Evolutionary conservation across 2,113 vertebrate species (phyloP), one percentile per base, ranked within the genome.

Genomic region (Takifugu bimaculatus): DNA sequence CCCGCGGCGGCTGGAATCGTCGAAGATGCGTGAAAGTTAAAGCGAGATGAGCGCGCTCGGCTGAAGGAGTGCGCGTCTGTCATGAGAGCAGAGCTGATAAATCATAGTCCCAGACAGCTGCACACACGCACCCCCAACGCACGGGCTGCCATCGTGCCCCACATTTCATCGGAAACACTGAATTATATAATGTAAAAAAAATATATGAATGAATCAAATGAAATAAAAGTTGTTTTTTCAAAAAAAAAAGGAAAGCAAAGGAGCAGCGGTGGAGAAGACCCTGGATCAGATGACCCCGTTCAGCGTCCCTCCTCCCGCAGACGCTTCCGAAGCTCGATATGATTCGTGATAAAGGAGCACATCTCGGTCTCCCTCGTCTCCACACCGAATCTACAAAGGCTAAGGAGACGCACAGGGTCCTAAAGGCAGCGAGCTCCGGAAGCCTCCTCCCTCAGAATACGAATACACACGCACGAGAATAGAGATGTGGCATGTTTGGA

Each of bases 331-430:
- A 60, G 60, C 79, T 83, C 80, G 73, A 79, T 84, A 77, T 66
- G 80, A 84, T 64, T 85, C 81, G 83, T 85, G 86, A 89, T 85
- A 82, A 76, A 83, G 75, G 62, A 80, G 78, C 84, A 68, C 85
- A 76, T 83, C 86, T 85, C 82, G 69, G 75, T 66, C 77, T 71
- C 77, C 75, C 75, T 77, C 77, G 63, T 74, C 70, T 68, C 66
- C 42, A 74, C 80, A 72, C 62, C 69, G 79, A 81, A 87, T 90
- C 84, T 89, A 88, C 87, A 85, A 80, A 87, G 86, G 78, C 68
- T 87, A 70, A 60, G 72, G 64, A 68, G 48, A 57, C 57, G 27
- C 49, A 54, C 88, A 72, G 90, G 91, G 91, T 92, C 90, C 90
- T 91, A 91, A 59, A 88, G 89, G 32, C 29, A 63, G 86, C 57